Conservation (phyloP, 2,888 invertebrate species). For the Drosophila peninsularis region DNA sequence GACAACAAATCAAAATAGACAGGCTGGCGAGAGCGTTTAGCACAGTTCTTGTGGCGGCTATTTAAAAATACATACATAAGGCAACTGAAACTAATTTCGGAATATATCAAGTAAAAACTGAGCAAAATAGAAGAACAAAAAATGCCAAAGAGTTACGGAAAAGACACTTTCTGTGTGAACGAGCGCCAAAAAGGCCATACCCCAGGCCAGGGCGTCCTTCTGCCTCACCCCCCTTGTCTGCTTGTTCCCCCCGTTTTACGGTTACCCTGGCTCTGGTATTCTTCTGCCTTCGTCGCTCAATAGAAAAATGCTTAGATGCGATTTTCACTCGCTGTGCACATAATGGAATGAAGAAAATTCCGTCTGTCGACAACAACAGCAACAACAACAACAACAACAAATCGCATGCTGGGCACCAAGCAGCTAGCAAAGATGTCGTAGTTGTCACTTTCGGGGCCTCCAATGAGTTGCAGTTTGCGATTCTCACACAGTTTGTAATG, state of each 20-base stretch:
- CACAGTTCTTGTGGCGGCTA: constrained; percentile 76
- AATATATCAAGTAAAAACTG: constrained; percentile 76
- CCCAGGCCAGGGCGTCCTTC: constrained; percentile 58
- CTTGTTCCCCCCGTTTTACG: not conserved
- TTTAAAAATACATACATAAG: constrained; percentile 64
- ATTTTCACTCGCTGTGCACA: constrained; percentile 74
- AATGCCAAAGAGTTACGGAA: constrained; percentile 78
- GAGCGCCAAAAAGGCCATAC: constrained; percentile 75
- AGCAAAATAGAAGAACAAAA: constrained; percentile 38
- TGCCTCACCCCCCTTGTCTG: not conserved
- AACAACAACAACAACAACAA: constrained; percentile 39
- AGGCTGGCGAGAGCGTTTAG: constrained; percentile 76
- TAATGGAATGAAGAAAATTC: constrained; percentile 84
- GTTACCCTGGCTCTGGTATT: constrained; percentile 35
- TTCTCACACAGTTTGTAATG: constrained; percentile 63
- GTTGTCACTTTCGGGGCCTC: constrained; percentile 76
- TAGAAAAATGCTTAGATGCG: constrained; percentile 80
- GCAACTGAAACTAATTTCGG: constrained; percentile 71
- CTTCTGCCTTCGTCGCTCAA: constrained; percentile 60
- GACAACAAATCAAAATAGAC: constrained; percentile 79
- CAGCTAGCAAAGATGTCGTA: constrained; percentile 63
- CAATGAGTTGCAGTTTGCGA: constrained; percentile 73
- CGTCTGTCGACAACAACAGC: constrained; percentile 75
- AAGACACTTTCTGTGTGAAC: constrained; percentile 77
- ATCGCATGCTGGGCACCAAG: constrained; percentile 70